Conservation (phyloP, 2,797 vertebrate genomes). For the Smutsia temminckii region DNA sequence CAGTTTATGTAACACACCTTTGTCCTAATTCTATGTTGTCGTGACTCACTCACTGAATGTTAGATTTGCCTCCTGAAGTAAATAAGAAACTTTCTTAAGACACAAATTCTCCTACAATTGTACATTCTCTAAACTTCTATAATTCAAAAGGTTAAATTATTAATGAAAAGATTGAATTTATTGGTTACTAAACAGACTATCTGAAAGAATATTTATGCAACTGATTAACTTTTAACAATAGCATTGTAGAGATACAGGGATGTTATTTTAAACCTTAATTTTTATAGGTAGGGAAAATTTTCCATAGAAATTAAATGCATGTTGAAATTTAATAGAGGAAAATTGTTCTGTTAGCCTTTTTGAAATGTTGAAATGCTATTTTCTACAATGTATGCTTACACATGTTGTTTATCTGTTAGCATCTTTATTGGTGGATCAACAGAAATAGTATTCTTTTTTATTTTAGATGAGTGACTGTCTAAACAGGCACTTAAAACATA, state of each 20-base stretch:
- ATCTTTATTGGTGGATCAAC: not conserved
- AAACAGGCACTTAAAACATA: not conserved
- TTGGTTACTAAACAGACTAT: not conserved
- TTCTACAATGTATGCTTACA: not conserved
- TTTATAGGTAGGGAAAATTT: conserved; percentile 34
- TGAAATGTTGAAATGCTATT: not conserved
- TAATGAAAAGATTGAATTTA: not conserved
- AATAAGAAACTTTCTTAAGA: not conserved
- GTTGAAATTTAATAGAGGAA: not conserved
- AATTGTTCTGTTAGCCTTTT: not conserved
- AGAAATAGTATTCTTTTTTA: not conserved
- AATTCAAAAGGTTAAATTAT: not conserved
- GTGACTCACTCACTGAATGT: not conserved
- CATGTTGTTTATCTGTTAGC: not conserved
- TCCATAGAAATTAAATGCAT: not conserved
- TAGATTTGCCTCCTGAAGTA: not conserved
- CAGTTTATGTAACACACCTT: not conserved
- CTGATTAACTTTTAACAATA: not conserved
- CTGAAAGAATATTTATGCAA: not conserved
- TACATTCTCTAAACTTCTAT: not conserved
- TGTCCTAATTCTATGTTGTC: not conserved
- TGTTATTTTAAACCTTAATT: conserved; percentile 1
- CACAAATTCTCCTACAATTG: not conserved
- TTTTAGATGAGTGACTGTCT: not conserved
- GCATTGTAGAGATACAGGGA: not conserved